Base-by-base conservation (phyloP, 2,888 invertebrate genomes). In the Andrena praecox region DNA sequence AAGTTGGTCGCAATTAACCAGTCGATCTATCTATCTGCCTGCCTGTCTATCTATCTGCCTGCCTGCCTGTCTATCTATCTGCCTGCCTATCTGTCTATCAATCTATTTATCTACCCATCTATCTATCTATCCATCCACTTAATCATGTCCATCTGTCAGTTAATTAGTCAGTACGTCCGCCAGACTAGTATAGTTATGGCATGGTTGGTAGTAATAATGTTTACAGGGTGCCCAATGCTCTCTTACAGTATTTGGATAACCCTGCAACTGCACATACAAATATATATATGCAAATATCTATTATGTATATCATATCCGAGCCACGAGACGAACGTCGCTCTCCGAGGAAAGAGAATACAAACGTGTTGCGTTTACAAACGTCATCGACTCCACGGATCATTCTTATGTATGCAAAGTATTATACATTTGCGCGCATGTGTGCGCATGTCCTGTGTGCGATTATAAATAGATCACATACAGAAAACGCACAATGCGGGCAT, bases 291-390 rank as follows among this genome's bases (percentile, higher is more conserved):
- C 35, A 62, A 60, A 54, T 70, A 35, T 62, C 33, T 52, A 70
- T 50, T 77, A 66, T 52, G 94, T 94, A 93, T 94, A 95, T 95
- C 95, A 95, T 95, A 95, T 95, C 95, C 95, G 95, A 95, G 95
- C 95, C 95, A 95, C 91, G 91, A 93, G 91, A 92, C 91, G 89
- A 85, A 88, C 89, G 90, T 90, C 83, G 89, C 89, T 91, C 89
- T 84, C 78, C 79, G 66, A 73, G 75, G 62, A 89, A 89, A 80
- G 71, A 85, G 72, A 81, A 81, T 78, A 75, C 8, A 64, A 60
- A 71, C 16, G 31, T 60, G n/a, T 16, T 16, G 8, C 12, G 20
- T 62, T 27, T 42, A 27, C 56, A 12, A 70, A 50, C 33, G 50
- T 29, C 27, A n/a, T 20, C 33, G 27, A 69, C 7, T 12, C 20